These are phyloP conservation scores for Sebastes steindachneri DNA, from an alignment of 2,797 vertebrate species.

Conservation along the genomic window DNA sequence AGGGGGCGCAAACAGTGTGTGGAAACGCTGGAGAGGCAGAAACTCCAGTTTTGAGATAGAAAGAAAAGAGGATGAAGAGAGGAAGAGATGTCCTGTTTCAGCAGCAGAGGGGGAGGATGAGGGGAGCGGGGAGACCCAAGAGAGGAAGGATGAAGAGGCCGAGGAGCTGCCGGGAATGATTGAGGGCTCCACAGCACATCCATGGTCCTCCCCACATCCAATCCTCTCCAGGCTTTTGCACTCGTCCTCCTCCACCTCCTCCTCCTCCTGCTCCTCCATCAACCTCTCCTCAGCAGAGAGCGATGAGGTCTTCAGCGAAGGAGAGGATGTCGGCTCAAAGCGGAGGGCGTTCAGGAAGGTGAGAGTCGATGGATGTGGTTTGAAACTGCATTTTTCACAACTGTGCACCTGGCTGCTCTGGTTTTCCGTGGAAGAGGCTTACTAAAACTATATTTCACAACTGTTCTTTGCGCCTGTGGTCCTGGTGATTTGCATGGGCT, in stretches of 20 bases:
- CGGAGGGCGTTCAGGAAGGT: slow-evolving; percentile 81
- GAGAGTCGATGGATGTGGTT: slow-evolving; percentile 33
- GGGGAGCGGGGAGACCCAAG: slow-evolving; percentile 4
- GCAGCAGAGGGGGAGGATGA: not conserved
- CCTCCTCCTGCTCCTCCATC: slow-evolving; percentile 81
- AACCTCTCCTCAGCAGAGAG: slow-evolving; percentile 84
- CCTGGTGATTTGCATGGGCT: slow-evolving; percentile 80
- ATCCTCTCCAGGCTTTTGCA: slow-evolving; percentile 73
- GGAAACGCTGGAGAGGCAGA: slow-evolving; percentile 21
- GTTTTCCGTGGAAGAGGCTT: slow-evolving; percentile 20
- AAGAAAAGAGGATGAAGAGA: slow-evolving; percentile 12
- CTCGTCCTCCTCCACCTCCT: slow-evolving; percentile 43
- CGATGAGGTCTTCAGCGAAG: slow-evolving; percentile 86
- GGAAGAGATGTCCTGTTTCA: not conserved
- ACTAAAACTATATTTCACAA: slow-evolving; percentile 48
- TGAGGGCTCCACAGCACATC: not conserved
- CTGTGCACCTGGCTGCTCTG: not conserved
- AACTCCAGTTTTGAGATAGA: slow-evolving; percentile 29
- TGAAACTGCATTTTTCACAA: not conserved
- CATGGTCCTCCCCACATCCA: slow-evolving; percentile 57
- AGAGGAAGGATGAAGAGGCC: not conserved
- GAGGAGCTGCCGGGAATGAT: not conserved
- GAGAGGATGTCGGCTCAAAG: slow-evolving; percentile 73
- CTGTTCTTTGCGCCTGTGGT: slow-evolving; percentile 54
- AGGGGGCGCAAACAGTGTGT: not conserved